Conservation (phyloP, 2,113 vertebrate species). For the Salvelinus fontinalis region DNA sequence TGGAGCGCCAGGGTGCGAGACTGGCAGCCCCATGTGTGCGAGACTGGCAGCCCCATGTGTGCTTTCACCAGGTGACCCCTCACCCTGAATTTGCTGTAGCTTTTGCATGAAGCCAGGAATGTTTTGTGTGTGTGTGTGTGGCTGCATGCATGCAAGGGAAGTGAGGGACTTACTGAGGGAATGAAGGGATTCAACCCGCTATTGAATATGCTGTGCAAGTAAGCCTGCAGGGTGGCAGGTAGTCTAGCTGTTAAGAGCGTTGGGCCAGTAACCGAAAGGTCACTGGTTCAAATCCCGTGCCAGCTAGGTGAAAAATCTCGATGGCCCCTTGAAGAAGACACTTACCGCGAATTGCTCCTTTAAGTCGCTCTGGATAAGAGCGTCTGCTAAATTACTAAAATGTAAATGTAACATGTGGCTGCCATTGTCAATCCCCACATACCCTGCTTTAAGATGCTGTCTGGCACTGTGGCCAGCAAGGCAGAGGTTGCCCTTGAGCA, state of each 20-base stretch:
- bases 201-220: not conserved
- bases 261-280: too few relatives aligned
- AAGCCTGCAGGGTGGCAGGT: too few relatives aligned
- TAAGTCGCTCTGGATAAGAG: too few relatives aligned
- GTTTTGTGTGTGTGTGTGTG: not conserved
- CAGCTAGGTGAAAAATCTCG: too few relatives aligned
- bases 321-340: too few relatives aligned
- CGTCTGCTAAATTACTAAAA: not conserved
- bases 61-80: conserved; percentile 39
- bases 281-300: too few relatives aligned
- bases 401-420: not conserved
- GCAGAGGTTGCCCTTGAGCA: not conserved
- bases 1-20: conserved; percentile 15
- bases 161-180: not conserved
- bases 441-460: not conserved
- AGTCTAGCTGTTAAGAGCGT: too few relatives aligned
- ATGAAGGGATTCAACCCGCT: not conserved
- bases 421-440: not conserved
- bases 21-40: conserved; percentile 56
- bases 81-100: conserved; percentile 46
- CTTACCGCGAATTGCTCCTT: too few relatives aligned
- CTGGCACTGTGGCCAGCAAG: not conserved
- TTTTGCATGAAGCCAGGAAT: conserved; percentile 9
- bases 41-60: conserved; percentile 60
- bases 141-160: not conserved